These are phyloP conservation scores for Barbus barbus DNA, from an alignment of 2,113 vertebrate genomes.

Conservation along the genomic window DNA sequence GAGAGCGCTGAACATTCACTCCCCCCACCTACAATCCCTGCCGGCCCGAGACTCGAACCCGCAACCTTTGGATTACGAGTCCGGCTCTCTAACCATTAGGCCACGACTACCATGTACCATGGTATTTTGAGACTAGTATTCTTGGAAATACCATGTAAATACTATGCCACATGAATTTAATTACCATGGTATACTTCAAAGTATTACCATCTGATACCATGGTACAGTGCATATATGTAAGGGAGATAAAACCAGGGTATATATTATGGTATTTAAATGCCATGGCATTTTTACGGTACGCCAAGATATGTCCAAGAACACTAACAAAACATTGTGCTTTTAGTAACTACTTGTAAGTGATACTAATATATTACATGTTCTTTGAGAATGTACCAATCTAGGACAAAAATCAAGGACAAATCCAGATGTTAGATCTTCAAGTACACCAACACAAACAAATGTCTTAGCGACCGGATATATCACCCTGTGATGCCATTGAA, in stretches of 20 bases:
- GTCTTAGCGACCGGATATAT: conserved; percentile 68
- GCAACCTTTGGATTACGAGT: too few species aligned
- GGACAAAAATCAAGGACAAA: conserved; percentile 23
- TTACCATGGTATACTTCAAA: neutral
- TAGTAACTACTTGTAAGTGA: neutral
- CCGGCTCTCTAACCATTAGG: too few species aligned
- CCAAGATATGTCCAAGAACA: neutral
- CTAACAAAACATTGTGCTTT: neutral
- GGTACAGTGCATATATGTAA: neutral
- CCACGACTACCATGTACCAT: too few species aligned
- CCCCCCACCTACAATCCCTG: too few species aligned
- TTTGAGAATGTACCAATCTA: neutral
- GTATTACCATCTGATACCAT: neutral
- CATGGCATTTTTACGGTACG: neutral
- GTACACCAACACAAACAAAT: conserved; percentile 22
- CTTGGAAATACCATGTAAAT: neutral
- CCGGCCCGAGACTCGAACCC: too few species aligned
- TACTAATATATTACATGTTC: neutral
- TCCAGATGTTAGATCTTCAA: conserved; percentile 43
- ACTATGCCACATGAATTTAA: neutral
- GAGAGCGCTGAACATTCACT: too few species aligned
- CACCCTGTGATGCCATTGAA: conserved; percentile 46
- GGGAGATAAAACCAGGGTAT: neutral
- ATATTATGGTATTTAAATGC: neutral
- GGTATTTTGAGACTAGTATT: neutral